Conservation (phyloP, 2,888 invertebrate species). For the Scaptomyza reducta region DNA sequence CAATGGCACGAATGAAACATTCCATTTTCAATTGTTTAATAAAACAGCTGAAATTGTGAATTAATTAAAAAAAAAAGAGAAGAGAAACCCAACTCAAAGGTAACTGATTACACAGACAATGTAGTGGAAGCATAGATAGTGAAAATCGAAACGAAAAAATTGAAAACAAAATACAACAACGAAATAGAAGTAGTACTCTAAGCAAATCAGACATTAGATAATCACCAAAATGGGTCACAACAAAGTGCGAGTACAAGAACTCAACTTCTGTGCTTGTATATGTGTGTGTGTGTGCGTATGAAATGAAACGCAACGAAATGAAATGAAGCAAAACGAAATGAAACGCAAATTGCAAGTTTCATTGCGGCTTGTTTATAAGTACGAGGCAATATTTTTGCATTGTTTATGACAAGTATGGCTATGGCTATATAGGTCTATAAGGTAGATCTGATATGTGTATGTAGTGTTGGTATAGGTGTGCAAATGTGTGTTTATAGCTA, state of each 20-base stretch:
- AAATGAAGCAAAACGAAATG: conserved; percentile 24
- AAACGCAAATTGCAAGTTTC: conserved; percentile 62
- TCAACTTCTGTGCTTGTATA: conserved; percentile 1
- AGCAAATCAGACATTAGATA: conserved; percentile 64
- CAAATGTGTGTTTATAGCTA: conserved; percentile 23
- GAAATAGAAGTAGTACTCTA: conserved; percentile 17
- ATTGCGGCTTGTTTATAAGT: conserved; percentile 65
- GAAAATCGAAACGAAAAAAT: conserved; percentile 21
- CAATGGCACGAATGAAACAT: conserved; percentile 42
- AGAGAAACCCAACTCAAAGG: neutral
- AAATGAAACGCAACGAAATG: conserved; percentile 19
- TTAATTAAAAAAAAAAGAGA: conserved; percentile 55
- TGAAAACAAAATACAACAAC: conserved; percentile 26
- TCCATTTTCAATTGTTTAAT: conserved; percentile 50
- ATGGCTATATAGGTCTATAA: conserved; percentile 40
- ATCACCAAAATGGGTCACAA: conserved; percentile 70
- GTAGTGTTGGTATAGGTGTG: conserved; percentile 3
- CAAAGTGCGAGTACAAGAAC: conserved; percentile 15
- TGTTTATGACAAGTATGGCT: conserved; percentile 61
- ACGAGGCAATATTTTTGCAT: conserved; percentile 66
- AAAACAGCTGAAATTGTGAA: conserved; percentile 71
- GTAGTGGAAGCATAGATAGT: conserved; percentile 67
- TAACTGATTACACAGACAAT: conserved; percentile 62
- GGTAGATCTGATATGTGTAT: conserved; percentile 34
- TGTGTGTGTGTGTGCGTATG: conserved; percentile 25